Conservation (phyloP, 2,797 vertebrate species). For the Sebastes matsubarae region DNA sequence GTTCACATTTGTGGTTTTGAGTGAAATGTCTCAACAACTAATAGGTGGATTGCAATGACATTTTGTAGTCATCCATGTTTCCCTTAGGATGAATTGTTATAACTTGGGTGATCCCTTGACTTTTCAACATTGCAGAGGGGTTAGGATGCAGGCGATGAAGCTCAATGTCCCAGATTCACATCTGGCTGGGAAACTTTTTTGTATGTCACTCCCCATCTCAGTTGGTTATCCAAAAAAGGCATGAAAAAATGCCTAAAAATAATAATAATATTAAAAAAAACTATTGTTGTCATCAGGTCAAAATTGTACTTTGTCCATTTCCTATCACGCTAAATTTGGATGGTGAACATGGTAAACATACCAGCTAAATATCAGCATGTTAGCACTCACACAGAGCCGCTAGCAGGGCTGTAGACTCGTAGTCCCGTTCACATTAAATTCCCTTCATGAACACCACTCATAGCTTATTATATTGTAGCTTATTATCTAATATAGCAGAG, state of each 20-base stretch:
- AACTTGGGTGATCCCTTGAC: neutral
- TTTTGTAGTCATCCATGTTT: neutral
- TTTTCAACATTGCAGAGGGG: neutral
- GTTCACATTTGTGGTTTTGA: neutral
- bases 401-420: neutral
- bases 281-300: neutral
- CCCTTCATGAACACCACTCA: neutral
- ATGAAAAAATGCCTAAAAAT: neutral
- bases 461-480: neutral
- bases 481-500: neutral
- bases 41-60: too few relatives aligned
- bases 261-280: neutral
- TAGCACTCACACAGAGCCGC: neutral
- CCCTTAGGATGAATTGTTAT: neutral
- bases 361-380: neutral
- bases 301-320: neutral
- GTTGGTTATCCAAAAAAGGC: neutral
- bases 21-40: neutral
- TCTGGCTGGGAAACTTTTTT: neutral
- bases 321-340: neutral
- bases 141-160: neutral
- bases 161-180: too few relatives aligned
- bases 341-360: neutral
- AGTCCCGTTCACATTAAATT: neutral
- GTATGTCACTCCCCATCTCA: neutral